Percentiles rank a stretch among this genome's conserved stretches.
phyloP scores from a whole-genome alignment of 1,140 invertebrate genomes.

The Ladona fulva region DNA sequence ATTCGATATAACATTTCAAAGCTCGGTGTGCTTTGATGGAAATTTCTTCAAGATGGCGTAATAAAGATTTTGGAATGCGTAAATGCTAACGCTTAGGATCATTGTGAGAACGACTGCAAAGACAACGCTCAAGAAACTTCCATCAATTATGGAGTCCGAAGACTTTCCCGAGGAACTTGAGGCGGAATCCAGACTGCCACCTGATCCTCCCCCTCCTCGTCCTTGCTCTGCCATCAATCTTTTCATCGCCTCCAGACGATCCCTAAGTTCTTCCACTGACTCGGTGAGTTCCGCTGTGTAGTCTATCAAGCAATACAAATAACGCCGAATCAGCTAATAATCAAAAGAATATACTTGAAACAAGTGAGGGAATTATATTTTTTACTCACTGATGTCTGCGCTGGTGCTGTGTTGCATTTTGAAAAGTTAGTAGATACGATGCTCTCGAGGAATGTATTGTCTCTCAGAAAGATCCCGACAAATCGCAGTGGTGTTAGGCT shows the following conservation, averaged over 20 bases:
- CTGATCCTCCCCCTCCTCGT: conserved; percentile 35
- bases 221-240: conserved; percentile 60
- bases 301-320: neutral
- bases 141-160: conserved; percentile 52
- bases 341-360: too few species aligned
- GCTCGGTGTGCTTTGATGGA: conserved; percentile 61
- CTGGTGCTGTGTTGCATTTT: neutral
- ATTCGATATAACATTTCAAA: conserved; percentile 43
- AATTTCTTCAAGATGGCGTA: conserved; percentile 71
- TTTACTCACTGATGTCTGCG: neutral
- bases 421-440: neutral
- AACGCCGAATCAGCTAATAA: too few species aligned
- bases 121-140: conserved; percentile 67
- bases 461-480: too few species aligned
- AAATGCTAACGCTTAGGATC: conserved; percentile 67
- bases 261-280: conserved; percentile 67
- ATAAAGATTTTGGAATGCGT: conserved; percentile 76
- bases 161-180: neutral
- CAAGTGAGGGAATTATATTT: too few species aligned
- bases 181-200: conserved; percentile 35
- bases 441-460: too few species aligned
- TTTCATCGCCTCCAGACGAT: conserved; percentile 67
- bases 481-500: too few species aligned
- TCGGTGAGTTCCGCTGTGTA: conserved; percentile 45
- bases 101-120: conserved; percentile 63